Evolutionary conservation across 2,797 vertebrate species (phyloP).

Genomic region (Enteromius radiatus): DNA sequence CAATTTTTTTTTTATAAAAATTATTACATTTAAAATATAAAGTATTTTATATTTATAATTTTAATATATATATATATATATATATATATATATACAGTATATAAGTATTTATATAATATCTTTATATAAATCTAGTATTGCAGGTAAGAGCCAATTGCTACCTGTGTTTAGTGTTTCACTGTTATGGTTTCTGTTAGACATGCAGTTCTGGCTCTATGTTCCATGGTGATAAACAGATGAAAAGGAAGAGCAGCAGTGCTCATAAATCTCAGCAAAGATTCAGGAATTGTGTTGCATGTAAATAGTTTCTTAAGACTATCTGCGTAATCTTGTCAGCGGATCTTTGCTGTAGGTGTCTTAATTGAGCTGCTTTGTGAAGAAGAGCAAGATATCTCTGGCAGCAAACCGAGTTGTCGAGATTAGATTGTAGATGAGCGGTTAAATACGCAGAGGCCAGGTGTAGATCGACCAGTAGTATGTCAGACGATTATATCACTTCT

Average conservation of each 20-base stretch:
- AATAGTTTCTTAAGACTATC: slow-evolving; percentile 66
- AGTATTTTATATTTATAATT: not conserved
- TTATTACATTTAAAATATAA: not conserved
- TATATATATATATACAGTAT: not conserved
- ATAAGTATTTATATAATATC: not conserved
- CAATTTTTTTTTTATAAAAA: not conserved
- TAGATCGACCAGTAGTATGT: slow-evolving; percentile 51
- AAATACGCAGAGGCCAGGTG: slow-evolving; percentile 61
- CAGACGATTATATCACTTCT: slow-evolving; percentile 17
- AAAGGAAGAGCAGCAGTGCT: slow-evolving; percentile 71
- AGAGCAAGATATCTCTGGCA: slow-evolving; percentile 68
- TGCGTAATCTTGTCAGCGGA: slow-evolving; percentile 65
- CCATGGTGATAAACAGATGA: slow-evolving; percentile 71
- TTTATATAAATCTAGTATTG: not conserved
- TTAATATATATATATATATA: not conserved
- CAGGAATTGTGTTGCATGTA: slow-evolving; percentile 69
- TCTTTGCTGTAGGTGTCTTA: slow-evolving; percentile 69
- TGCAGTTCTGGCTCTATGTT: slow-evolving; percentile 69
- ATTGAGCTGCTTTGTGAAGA: slow-evolving; percentile 65
- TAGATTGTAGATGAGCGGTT: slow-evolving; percentile 67
- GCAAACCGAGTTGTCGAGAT: slow-evolving; percentile 67
- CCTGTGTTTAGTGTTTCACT: slow-evolving; percentile 47
- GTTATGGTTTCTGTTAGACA: slow-evolving; percentile 70
- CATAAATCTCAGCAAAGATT: slow-evolving; percentile 74
- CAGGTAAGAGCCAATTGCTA: slow-evolving; percentile 14